Conservation (phyloP, 2,888 invertebrate genomes). For the Stramonita haemastoma region DNA sequence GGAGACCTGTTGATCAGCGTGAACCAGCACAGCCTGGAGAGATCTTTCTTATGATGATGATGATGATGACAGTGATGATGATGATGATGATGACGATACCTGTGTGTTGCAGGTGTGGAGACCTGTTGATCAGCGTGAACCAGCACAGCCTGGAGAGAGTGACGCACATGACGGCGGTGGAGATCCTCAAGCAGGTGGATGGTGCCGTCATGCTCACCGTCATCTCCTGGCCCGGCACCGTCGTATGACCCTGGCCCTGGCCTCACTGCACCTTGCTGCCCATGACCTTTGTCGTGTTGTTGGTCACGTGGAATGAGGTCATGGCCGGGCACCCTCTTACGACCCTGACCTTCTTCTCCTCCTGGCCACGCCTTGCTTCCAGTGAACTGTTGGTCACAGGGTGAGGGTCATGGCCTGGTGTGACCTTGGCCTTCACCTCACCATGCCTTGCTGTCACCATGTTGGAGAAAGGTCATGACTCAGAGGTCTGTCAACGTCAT, state of each 20-base stretch:
- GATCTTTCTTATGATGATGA: not conserved
- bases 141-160: constrained; percentile 76
- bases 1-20: constrained; percentile 79
- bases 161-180: constrained; percentile 77
- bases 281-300: too few species aligned
- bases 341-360: too few species aligned
- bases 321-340: too few species aligned
- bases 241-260: constrained; percentile 64
- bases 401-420: too few species aligned
- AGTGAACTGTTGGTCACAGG: too few species aligned
- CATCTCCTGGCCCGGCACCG: constrained; percentile 79
- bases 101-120: constrained; percentile 77
- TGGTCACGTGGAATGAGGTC: too few species aligned
- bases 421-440: too few species aligned
- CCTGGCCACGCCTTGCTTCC: too few species aligned
- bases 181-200: constrained; percentile 77
- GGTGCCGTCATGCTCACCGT: constrained; percentile 77
- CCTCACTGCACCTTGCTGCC: too few species aligned
- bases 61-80: not conserved
- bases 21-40: constrained; percentile 77
- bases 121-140: constrained; percentile 78
- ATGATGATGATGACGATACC: not conserved
- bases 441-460: too few species aligned
- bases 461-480: too few species aligned
- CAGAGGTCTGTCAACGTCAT: too few species aligned